Conservation (phyloP, 2,888 invertebrate species). For the Rotaria socialis region DNA sequence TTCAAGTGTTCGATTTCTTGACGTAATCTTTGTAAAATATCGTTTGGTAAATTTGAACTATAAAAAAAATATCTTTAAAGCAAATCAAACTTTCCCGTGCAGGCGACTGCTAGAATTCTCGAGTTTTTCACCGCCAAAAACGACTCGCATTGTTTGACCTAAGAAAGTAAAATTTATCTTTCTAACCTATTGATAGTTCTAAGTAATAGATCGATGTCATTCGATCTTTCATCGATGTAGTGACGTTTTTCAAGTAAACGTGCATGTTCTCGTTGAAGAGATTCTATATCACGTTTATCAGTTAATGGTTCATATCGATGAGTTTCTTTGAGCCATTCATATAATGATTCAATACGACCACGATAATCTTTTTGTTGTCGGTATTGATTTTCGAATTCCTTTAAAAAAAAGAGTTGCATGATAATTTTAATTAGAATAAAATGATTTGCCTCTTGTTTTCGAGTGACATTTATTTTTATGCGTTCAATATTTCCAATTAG, state of each 20-base stretch:
- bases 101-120: no score
- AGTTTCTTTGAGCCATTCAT: conserved; percentile 27
- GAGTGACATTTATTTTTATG: background rate
- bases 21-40: background rate
- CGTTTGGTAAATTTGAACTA: conserved; percentile 18
- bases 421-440: background rate
- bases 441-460: background rate
- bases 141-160: no score
- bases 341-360: background rate
- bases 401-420: background rate
- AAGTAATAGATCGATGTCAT: conserved; percentile 1
- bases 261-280: conserved; percentile 20
- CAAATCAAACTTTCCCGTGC: no score
- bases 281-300: conserved; percentile 34
- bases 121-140: no score
- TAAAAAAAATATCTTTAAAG: background rate
- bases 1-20: conserved; percentile 13
- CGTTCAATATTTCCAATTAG: conserved; percentile 8
- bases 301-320: conserved; percentile 30
- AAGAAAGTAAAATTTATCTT: background rate
- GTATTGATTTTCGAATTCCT: conserved; percentile 33
- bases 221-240: background rate
- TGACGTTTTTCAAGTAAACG: background rate
- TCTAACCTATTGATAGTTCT: background rate
- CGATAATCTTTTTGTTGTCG: conserved; percentile 25